Conservation (phyloP, 2,888 invertebrate species). For the Alsophila aescularia region DNA sequence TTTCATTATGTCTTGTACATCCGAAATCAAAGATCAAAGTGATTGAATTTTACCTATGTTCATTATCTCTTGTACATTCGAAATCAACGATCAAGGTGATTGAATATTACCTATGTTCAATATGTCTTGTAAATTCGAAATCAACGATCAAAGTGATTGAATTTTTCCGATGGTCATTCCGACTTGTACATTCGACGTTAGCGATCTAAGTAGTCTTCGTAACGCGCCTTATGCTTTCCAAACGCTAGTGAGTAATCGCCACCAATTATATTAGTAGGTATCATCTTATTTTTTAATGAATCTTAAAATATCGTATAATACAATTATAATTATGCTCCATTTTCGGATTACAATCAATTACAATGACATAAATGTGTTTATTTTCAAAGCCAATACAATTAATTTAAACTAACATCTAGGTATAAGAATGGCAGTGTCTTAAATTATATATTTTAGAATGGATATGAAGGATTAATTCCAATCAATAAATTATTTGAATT, state of each 20-base stretch:
- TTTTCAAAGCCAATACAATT: constrained; percentile 20
- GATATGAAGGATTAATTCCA: constrained; percentile 21
- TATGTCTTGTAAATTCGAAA: too few relatives aligned
- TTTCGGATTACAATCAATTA: constrained; percentile 14
- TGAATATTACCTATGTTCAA: too few relatives aligned
- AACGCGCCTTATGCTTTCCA: not conserved
- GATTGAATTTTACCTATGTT: too few relatives aligned
- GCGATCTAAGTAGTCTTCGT: not conserved
- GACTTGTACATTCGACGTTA: too few relatives aligned
- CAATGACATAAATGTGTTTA: constrained; percentile 7
- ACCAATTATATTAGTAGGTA: constrained; percentile 23
- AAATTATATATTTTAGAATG: constrained; percentile 22
- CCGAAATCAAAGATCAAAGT: too few relatives aligned
- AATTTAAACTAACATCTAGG: constrained; percentile 18
- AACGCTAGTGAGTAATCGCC: not conserved
- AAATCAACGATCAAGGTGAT: too few relatives aligned
- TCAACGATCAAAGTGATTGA: too few relatives aligned
- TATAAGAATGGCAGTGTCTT: constrained; percentile 38
- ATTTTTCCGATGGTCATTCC: too few relatives aligned
- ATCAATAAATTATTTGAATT: constrained; percentile 26
- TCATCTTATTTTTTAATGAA: constrained; percentile 1
- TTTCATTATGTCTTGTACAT: too few relatives aligned
- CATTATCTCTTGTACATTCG: too few relatives aligned
- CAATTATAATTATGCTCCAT: not conserved
- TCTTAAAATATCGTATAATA: constrained; percentile 5